Evolutionary conservation across 2,113 vertebrate genomes (phyloP), one percentile per base, ranked within the genome.

Genomic region (Sardina pilchardus): DNA sequence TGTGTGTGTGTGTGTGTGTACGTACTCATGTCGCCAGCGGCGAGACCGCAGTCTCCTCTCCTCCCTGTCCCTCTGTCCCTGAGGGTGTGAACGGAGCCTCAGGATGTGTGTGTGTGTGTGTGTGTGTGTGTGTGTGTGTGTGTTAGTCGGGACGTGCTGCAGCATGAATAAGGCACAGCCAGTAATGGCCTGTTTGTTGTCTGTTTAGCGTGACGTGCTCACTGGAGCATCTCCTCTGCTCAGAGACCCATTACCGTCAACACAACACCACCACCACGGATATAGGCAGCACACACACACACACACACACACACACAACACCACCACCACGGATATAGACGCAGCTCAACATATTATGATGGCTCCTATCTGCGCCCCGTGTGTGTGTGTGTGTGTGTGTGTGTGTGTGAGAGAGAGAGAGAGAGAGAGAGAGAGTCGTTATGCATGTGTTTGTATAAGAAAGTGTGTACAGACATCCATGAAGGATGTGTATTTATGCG

Each of bases 111-210:
- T 50, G 48, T 50, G 48, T 50, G 48, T 50, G 48, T 50, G 48
- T 50, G 48, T 50, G 48, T 50, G 48, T 50, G 48, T 56, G 21
- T 56, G 53, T 56, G 53, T 56, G 53, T 56, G 89, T 85, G 39
- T 42, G 39, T 42, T n/a, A n/a, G n/a, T n/a, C n/a, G n/a, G n/a
- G n/a, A n/a, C 81, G 53, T 16, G 84, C 85, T 85, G 56, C 85
- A 24, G 89, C 89, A 91, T 90, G 85, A 93, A 93, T 92, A 91
- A 88, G 81, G 63, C 81, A 90, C 53, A 1, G 85, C 85, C 88
- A 59, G 82, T 89, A 89, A 91, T 84, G 81, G 84, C 39, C 34
- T 45, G 84, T 92, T 89, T 92, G 88, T 86, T 71, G 81, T 89
- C 88, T 89, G 81, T 88, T 90, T 90, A 86, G 83, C 86, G 82